Evolutionary conservation across 1,140 invertebrate genomes (phyloP).

Genomic region (Drosophila sp.): DNA sequence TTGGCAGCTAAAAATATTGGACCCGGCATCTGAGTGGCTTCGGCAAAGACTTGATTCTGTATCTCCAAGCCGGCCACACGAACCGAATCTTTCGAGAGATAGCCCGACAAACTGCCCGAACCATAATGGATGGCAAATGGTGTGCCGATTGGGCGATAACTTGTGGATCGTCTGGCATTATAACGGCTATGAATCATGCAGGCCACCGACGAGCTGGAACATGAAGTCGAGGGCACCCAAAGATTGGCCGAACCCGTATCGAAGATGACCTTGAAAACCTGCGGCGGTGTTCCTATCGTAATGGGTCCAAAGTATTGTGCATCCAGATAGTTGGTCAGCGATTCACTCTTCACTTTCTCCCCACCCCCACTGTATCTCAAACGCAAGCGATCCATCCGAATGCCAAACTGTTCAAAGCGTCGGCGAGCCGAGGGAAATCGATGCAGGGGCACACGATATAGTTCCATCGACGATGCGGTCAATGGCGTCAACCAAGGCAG

Average conservation of each 20-base stretch:
- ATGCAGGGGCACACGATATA: conserved; percentile 53
- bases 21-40: conserved; percentile 96
- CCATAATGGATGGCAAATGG: conserved; percentile 97
- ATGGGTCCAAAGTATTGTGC: conserved; percentile 99
- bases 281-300: conserved; percentile 95
- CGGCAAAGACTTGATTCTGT: conserved; percentile 95
- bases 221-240: conserved; percentile 98
- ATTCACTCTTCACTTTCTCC: conserved; percentile 2
- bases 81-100: conserved; percentile 95
- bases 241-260: conserved; percentile 99
- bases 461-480: conserved; percentile 9
- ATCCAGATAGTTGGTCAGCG: conserved; percentile 95
- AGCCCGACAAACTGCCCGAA: conserved; percentile 96
- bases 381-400: conserved; percentile 63
- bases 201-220: conserved; percentile 93
- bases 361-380: conserved; percentile 45
- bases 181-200: conserved; percentile 96
- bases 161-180: conserved; percentile 91
- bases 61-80: conserved; percentile 87
- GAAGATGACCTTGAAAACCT: conserved; percentile 97
- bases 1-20: conserved; percentile 96
- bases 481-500: conserved; percentile 23
- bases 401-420: conserved; percentile 66
- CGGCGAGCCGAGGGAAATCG: conserved; percentile 63
- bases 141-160: conserved; percentile 94